phyloP scores from a whole-genome alignment of 2,888 invertebrate genomes.

The Pyrochroa serraticornis region DNA sequence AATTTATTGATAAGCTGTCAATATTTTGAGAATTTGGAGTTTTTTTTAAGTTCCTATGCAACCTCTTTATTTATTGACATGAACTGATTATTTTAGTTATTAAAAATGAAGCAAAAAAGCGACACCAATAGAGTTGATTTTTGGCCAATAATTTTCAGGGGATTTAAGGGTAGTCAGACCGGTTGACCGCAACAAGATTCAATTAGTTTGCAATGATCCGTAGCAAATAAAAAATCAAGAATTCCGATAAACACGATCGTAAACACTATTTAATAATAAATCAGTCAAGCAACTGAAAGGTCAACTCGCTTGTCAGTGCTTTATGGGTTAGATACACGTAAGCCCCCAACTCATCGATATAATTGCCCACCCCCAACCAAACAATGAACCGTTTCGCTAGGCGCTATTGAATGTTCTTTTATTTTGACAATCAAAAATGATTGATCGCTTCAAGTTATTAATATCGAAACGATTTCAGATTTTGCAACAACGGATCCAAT shows the following conservation, averaged over 20 bases:
- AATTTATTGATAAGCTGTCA: too few relatives aligned
- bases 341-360: conserved; percentile 2
- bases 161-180: too few relatives aligned
- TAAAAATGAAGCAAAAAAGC: too few relatives aligned
- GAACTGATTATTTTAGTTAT: too few relatives aligned
- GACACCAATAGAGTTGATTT: background rate
- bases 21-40: too few relatives aligned
- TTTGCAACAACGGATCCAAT: conserved; percentile 51
- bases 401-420: background rate
- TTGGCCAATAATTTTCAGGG: too few relatives aligned
- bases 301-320: conserved; percentile 19
- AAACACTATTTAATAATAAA: conserved; percentile 20
- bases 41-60: too few relatives aligned
- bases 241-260: conserved; percentile 10
- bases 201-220: background rate
- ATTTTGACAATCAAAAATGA: background rate
- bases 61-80: too few relatives aligned
- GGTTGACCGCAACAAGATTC: background rate
- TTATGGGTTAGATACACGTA: conserved; percentile 12
- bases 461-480: conserved; percentile 38
- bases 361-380: conserved; percentile 7
- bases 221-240: conserved; percentile 12
- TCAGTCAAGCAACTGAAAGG: conserved; percentile 15
- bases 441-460: background rate
- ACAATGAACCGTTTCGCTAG: background rate